Conservation (phyloP, 2,113 vertebrate species). For the Bujurquina vittata region DNA sequence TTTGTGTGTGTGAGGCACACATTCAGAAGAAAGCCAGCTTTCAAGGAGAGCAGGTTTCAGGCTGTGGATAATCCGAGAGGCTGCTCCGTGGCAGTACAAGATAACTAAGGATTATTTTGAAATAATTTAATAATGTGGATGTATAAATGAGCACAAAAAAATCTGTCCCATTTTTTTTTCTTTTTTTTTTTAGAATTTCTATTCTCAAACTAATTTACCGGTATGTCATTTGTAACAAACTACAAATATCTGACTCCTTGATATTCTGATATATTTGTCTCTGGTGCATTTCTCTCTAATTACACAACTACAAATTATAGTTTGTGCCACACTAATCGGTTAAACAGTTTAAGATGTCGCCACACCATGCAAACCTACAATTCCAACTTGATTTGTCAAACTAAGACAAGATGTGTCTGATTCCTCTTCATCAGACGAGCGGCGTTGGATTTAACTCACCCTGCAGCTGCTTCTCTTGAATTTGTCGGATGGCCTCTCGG, state of each 20-base stretch:
- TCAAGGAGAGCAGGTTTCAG: too few relatives aligned
- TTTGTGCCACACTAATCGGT: background rate
- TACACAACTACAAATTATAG: background rate
- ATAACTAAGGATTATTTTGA: background rate
- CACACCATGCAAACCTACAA: background rate
- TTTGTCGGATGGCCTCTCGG: slow-evolving; percentile 88
- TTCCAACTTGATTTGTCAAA: background rate
- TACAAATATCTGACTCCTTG: background rate
- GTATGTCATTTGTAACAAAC: background rate
- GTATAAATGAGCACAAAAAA: background rate
- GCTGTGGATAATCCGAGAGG: background rate
- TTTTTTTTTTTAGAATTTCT: background rate
- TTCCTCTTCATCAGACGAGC: background rate
- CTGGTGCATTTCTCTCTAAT: slow-evolving; percentile 1
- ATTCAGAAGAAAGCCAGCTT: too few relatives aligned
- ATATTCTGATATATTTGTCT: background rate
- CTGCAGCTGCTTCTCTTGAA: slow-evolving; percentile 87
- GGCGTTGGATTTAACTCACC: slow-evolving; percentile 67
- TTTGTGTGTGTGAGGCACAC: too few relatives aligned
- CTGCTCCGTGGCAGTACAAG: background rate
- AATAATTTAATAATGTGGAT: background rate
- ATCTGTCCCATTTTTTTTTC: background rate
- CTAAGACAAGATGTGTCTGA: background rate
- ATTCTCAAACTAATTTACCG: background rate
- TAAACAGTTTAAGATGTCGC: background rate